Evolutionary conservation across 2,113 vertebrate species (phyloP).

Genomic region (Cyanocitta stelleri): DNA sequence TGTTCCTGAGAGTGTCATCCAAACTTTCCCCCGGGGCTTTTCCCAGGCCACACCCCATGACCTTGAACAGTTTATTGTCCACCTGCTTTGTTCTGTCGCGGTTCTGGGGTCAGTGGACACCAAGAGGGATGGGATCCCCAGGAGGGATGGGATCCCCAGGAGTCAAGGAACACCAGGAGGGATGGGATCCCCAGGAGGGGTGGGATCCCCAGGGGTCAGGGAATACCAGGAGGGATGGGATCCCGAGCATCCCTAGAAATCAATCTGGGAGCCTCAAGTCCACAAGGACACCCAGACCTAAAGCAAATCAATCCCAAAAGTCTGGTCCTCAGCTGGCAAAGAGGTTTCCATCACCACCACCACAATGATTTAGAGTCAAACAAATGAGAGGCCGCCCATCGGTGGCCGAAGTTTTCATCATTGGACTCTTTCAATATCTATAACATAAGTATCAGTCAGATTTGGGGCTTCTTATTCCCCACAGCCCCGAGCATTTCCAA

Average conservation of each 20-base stretch:
- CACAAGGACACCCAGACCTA: not conserved
- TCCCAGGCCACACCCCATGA: not conserved
- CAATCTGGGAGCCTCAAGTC: not conserved
- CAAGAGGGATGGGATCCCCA: no score
- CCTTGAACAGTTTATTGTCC: not conserved
- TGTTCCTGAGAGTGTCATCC: fast-evolving
- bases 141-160: no score
- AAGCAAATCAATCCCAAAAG: not conserved
- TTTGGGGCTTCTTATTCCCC: not conserved
- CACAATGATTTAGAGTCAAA: not conserved
- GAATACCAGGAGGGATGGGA: not conserved
- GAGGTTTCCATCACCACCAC: not conserved
- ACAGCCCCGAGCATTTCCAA: not conserved
- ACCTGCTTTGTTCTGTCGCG: not conserved
- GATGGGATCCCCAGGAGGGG: no score
- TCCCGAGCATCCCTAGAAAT: not conserved
- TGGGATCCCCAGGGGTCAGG: not conserved
- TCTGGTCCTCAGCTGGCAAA: not conserved
- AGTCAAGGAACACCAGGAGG: not conserved
- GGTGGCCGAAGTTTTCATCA: not conserved
- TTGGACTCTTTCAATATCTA: not conserved
- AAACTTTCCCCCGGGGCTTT: not conserved
- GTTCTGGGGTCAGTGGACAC: no score
- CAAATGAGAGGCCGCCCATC: not conserved
- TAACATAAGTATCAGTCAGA: not conserved